Base-by-base conservation (phyloP, 2,113 vertebrate species). In the Cyprinodon variegatus region DNA sequence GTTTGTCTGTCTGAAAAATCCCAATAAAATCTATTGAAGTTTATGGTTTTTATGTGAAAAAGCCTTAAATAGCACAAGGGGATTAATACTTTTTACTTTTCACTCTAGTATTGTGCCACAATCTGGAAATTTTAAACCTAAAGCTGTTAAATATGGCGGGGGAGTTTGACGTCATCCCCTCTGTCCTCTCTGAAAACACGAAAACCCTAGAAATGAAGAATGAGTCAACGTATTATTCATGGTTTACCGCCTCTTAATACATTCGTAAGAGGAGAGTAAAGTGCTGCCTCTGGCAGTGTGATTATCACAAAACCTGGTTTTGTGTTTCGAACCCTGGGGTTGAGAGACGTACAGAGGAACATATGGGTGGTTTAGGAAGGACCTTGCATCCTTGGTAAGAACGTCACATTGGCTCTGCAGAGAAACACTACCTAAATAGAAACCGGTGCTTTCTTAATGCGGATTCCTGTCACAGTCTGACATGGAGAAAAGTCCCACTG, bases 341-440 rank as follows among this genome's bases (percentile, higher is more conserved):
- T 41, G 29, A 75, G 17, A 65, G 11, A 46, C 62, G 17, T 62
- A 48, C 62, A 14, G 15, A 46, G 0, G 1, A 40, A 71, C 20
- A 60, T 0, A 2, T 12, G 39, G 38, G 61, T 7, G 9, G 40
- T 57, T 73, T 61, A 61, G 13, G 38, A 64, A 72, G n/a, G 37
- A 45, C 66, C 66, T 65, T 5, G 45, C 72, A 75, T 40, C 11
- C 36, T 50, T 61, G 70, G 14, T 29, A 48, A 79, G 69, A 17
- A 40, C 3, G 7, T 65, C 20, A 70, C 39, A 65, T 2, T 41
- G 12, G 57, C 13, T 40, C 41, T 29, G 2, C 13, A 72, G 11
- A 79, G 29, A 76, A 65, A 59, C n/a, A 65, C 38, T 4, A 29
- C 2, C 48, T n/a, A n/a, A 15, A 10, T 59, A 20, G 8, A 43